Evolutionary conservation across 2,888 invertebrate species (phyloP).

Genomic region (Drosophila birchii): DNA sequence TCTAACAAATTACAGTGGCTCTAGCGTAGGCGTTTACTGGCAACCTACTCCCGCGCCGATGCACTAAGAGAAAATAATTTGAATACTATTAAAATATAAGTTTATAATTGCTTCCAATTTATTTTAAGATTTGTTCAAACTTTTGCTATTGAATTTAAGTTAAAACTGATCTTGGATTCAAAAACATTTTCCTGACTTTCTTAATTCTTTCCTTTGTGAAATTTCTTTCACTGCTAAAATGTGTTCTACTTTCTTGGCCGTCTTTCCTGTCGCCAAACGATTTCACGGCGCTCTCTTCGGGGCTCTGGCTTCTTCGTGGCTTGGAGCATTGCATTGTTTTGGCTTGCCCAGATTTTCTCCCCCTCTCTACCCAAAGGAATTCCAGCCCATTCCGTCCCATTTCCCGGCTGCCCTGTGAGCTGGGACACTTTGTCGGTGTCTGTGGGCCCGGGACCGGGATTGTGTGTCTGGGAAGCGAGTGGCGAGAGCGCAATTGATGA

Average conservation of each 20-base stretch:
- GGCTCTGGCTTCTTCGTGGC: slow-evolving; percentile 12
- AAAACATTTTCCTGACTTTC: background rate
- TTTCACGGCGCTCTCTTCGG: slow-evolving; percentile 27
- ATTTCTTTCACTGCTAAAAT: slow-evolving; percentile 11
- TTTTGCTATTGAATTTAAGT: background rate
- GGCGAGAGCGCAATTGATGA: slow-evolving; percentile 73
- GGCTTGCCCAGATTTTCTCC: slow-evolving; percentile 40
- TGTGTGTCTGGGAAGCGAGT: slow-evolving; percentile 58
- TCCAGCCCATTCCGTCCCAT: slow-evolving; percentile 19
- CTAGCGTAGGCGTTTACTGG: slow-evolving; percentile 20
- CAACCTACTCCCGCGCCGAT: slow-evolving; percentile 17
- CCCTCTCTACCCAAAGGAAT: slow-evolving; percentile 18
- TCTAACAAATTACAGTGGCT: slow-evolving; percentile 58
- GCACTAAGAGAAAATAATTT: slow-evolving; percentile 6
- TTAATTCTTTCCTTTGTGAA: background rate
- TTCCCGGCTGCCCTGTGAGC: slow-evolving; percentile 33
- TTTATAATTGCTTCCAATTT: no score
- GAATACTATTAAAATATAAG: background rate
- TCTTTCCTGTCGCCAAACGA: slow-evolving; percentile 42
- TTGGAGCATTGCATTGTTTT: slow-evolving; percentile 47
- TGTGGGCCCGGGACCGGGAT: slow-evolving; percentile 34
- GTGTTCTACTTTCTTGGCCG: slow-evolving; percentile 33
- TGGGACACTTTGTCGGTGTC: slow-evolving; percentile 70
- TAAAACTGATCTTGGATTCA: background rate
- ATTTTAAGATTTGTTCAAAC: background rate